A percentile compares a stretch with the other conserved stretches of the same genome.
Conservation (phyloP, 2,797 vertebrate genomes). For the Hephaestus fuliginosus region DNA sequence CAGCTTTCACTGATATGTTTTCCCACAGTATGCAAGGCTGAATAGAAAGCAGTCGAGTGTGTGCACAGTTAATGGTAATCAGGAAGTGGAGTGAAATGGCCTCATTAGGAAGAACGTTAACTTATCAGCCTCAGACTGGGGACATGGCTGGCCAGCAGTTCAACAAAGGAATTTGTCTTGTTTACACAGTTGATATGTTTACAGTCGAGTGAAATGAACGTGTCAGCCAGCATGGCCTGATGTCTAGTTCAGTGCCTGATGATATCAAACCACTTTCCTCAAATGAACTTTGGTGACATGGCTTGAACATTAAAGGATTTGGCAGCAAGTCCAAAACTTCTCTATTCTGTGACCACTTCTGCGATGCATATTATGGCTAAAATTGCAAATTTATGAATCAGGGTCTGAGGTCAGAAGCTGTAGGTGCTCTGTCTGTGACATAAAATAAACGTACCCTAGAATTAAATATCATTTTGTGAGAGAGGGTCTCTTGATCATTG, state of each 20-base stretch:
- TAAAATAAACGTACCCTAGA: constrained; percentile 37
- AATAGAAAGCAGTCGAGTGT: constrained; percentile 58
- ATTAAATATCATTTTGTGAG: constrained; percentile 25
- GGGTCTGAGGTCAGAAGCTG: background rate
- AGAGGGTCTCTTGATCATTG: background rate
- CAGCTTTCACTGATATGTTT: constrained; percentile 59
- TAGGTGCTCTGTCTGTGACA: constrained; percentile 37
- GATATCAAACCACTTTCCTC: constrained; percentile 11
- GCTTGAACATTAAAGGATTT: background rate
- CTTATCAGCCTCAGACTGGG: constrained; percentile 72
- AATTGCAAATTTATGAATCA: background rate
- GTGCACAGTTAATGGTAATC: constrained; percentile 64
- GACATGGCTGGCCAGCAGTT: constrained; percentile 58
- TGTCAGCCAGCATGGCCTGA: constrained; percentile 31
- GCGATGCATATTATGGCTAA: constrained; percentile 19
- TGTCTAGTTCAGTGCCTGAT: constrained; percentile 53
- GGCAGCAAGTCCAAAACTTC: background rate
- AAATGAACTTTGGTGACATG: background rate
- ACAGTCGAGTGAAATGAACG: constrained; percentile 60
- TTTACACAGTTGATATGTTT: constrained; percentile 77
- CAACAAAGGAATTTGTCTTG: constrained; percentile 66
- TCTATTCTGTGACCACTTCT: background rate
- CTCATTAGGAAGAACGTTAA: constrained; percentile 71
- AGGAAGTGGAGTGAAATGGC: constrained; percentile 65
- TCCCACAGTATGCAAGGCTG: constrained; percentile 56